These are phyloP conservation scores for Corythaixoides concolor DNA, from an alignment of 2,113 vertebrate species.

Conservation along the genomic window DNA sequence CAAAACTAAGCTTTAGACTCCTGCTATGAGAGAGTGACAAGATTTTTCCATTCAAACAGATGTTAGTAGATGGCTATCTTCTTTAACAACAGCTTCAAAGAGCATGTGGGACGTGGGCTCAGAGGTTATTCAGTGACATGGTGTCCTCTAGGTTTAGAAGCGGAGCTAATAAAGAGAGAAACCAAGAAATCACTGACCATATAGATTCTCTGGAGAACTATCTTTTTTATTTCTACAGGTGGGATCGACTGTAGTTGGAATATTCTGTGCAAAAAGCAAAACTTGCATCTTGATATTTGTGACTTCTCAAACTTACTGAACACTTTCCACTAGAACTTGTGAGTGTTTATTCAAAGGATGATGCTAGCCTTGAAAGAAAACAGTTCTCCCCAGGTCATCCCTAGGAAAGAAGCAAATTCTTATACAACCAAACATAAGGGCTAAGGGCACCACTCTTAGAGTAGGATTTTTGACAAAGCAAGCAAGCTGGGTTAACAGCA, in stretches of 20 bases:
- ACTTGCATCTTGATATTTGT: neutral
- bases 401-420: neutral
- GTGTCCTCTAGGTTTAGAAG: neutral
- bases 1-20: neutral
- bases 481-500: neutral
- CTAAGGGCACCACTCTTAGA: neutral
- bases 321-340: neutral
- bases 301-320: neutral
- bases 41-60: neutral
- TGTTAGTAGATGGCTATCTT: neutral
- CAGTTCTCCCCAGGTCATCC: neutral
- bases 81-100: neutral
- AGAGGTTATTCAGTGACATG: neutral
- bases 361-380: neutral
- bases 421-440: neutral
- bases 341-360: neutral
- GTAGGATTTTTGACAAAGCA: neutral
- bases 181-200: neutral
- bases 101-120: neutral
- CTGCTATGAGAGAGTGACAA: neutral
- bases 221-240: neutral
- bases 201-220: neutral
- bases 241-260: neutral
- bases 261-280: neutral
- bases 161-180: neutral